phyloP scores from a whole-genome alignment of 1,140 invertebrate genomes.

The Steinernema feltiae region DNA sequence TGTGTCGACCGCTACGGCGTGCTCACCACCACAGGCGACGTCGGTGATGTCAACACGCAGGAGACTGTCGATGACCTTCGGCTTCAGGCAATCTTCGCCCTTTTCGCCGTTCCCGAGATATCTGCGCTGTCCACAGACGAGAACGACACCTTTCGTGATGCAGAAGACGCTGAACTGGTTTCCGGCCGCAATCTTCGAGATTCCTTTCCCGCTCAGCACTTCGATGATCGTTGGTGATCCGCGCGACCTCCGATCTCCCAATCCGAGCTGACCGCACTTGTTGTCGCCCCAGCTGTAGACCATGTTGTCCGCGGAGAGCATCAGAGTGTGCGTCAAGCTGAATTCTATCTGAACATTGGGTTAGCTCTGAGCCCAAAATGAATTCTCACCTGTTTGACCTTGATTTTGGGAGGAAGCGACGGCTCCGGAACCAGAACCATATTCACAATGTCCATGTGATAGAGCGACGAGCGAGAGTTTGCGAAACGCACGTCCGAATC shows the following conservation, averaged over 20 bases:
- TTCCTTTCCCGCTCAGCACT: neutral
- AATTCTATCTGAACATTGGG: conserved; percentile 63
- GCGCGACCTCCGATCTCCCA: conserved; percentile 62
- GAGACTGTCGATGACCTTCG: conserved; percentile 63
- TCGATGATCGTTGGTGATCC: neutral
- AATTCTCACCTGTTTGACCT: conserved; percentile 60
- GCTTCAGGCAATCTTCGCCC: conserved; percentile 62
- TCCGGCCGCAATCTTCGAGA: conserved; percentile 46
- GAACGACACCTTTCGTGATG: conserved; percentile 68
- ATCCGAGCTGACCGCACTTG: conserved; percentile 67
- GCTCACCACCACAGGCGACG: conserved; percentile 66
- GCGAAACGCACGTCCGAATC: neutral
- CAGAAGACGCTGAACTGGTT: conserved; percentile 66
- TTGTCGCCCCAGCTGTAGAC: conserved; percentile 72
- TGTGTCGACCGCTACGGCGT: conserved; percentile 66
- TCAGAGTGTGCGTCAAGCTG: conserved; percentile 68
- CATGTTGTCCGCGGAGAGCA: conserved; percentile 66
- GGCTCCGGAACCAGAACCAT: conserved; percentile 57
- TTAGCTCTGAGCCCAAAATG: neutral
- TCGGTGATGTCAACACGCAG: conserved; percentile 65
- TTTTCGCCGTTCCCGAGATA: conserved; percentile 69
- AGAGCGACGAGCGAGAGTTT: conserved; percentile 59
- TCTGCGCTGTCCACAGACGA: conserved; percentile 70
- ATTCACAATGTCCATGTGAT: conserved; percentile 59
- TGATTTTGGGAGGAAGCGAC: conserved; percentile 59